These are phyloP conservation scores for Acanthopleura granulata DNA, from an alignment of 2,888 invertebrate genomes.

Conservation along the genomic window DNA sequence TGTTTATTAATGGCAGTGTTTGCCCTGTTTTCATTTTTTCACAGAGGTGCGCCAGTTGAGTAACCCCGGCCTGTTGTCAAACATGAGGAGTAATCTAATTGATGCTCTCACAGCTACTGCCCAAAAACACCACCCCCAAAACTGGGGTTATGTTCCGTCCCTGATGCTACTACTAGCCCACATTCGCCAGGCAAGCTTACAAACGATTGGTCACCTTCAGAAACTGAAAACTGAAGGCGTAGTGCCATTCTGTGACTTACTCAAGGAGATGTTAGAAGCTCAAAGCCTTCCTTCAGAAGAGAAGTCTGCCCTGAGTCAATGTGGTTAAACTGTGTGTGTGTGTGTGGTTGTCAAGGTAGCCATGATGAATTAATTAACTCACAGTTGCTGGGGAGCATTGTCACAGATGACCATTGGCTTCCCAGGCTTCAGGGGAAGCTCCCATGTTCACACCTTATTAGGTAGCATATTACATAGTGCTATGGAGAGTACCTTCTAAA, in stretches of 20 bases:
- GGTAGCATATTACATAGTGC: slow-evolving; percentile 5
- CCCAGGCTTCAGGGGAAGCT: too few relatives aligned
- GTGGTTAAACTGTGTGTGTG: neutral
- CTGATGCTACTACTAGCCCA: slow-evolving; percentile 58
- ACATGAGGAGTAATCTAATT: slow-evolving; percentile 54
- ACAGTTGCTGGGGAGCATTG: too few relatives aligned
- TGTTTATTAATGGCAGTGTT: too few relatives aligned
- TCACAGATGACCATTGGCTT: too few relatives aligned
- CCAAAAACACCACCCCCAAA: slow-evolving; percentile 56
- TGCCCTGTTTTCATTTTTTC: slow-evolving; percentile 18
- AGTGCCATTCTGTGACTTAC: slow-evolving; percentile 57
- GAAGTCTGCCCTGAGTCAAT: slow-evolving; percentile 15
- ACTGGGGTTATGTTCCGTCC: slow-evolving; percentile 53
- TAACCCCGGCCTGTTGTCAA: slow-evolving; percentile 51
- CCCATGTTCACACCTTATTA: neutral
- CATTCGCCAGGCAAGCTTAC: slow-evolving; percentile 56
- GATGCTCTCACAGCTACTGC: slow-evolving; percentile 57
- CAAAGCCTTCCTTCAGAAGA: slow-evolving; percentile 36
- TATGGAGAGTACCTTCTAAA: slow-evolving; percentile 8
- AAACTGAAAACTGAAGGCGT: slow-evolving; percentile 53
- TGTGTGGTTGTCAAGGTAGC: too few relatives aligned
- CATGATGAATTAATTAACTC: too few relatives aligned
- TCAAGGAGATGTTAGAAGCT: slow-evolving; percentile 61
- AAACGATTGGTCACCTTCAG: slow-evolving; percentile 58
- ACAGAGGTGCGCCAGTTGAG: slow-evolving; percentile 56